These are phyloP conservation scores for Vulpes vulpes DNA, from an alignment of 2,113 vertebrate species.

Conservation along the genomic window DNA sequence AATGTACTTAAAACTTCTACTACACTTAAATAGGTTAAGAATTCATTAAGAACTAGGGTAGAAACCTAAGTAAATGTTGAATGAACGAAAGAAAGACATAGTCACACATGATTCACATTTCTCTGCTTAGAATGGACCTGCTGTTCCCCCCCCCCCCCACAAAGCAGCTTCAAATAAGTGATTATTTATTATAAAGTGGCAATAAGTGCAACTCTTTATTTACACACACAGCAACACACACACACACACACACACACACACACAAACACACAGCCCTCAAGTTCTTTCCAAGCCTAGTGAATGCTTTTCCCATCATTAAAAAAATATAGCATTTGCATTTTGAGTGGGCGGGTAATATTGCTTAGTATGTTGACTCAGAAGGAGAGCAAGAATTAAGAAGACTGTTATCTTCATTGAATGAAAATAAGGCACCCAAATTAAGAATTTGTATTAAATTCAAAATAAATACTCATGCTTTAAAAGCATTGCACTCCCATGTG, in stretches of 20 bases:
- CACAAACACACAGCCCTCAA: constrained; percentile 43
- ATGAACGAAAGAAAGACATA: constrained; percentile 48
- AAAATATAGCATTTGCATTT: constrained; percentile 65
- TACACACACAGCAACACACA: neutral
- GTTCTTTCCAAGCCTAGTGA: constrained; percentile 74
- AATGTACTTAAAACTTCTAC: constrained; percentile 40
- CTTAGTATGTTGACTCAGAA: constrained; percentile 63
- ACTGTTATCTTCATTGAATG: constrained; percentile 70
- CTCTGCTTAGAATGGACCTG: constrained; percentile 63
- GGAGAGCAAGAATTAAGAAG: neutral
- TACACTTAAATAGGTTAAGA: constrained; percentile 64
- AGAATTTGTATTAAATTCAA: constrained; percentile 85
- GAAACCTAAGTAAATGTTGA: constrained; percentile 29
- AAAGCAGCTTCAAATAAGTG: constrained; percentile 61
- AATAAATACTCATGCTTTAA: constrained; percentile 80
- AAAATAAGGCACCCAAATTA: constrained; percentile 68
- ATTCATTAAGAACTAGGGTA: neutral
- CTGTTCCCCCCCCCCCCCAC: constrained; percentile 36
- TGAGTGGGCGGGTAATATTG: constrained; percentile 7
- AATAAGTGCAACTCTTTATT: constrained; percentile 52
- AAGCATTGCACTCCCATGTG: constrained; percentile 82
- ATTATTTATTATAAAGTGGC: constrained; percentile 60
- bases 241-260: neutral
- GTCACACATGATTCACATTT: constrained; percentile 54
- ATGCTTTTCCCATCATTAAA: constrained; percentile 56